These are phyloP conservation scores for Cottus gobio DNA, from an alignment of 2,113 vertebrate species.

Conservation along the genomic window DNA sequence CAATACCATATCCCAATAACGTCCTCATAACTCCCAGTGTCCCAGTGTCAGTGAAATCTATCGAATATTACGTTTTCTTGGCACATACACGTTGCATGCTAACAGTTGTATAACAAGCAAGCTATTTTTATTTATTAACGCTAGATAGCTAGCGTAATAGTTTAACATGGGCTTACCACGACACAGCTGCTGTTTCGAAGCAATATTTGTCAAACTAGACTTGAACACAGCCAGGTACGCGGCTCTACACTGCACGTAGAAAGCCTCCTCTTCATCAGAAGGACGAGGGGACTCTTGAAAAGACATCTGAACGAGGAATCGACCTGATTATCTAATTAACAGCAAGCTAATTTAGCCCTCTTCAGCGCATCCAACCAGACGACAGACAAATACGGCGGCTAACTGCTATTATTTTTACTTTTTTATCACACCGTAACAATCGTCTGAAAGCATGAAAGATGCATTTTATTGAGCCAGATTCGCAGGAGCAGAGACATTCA, in stretches of 20 bases:
- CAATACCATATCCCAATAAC: background rate
- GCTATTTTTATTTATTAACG: background rate
- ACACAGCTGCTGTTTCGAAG: constrained; percentile 89
- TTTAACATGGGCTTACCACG: constrained; percentile 83
- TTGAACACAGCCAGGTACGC: constrained; percentile 90
- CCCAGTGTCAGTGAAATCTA: background rate
- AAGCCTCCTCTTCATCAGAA: constrained; percentile 86
- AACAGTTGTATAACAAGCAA: background rate
- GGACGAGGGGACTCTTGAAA: constrained; percentile 61
- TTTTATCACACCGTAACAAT: background rate
- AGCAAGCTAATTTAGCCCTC: constrained; percentile 12
- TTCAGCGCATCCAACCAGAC: background rate
- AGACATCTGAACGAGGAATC: constrained; percentile 57
- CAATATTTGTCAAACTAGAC: constrained; percentile 92
- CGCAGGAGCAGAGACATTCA: background rate
- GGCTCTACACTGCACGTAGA: constrained; percentile 90
- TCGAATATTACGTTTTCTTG: background rate
- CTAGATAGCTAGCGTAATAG: background rate
- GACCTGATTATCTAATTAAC: background rate
- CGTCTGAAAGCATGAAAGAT: background rate
- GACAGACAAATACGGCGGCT: background rate
- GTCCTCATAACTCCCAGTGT: background rate
- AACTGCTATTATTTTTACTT: background rate
- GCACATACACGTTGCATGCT: background rate
- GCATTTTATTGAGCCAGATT: background rate